A percentile compares a stretch with the other conserved stretches of the same genome.
These are phyloP conservation scores for Aphidius ervi DNA, from an alignment of 1,140 invertebrate species.

Conservation along the genomic window DNA sequence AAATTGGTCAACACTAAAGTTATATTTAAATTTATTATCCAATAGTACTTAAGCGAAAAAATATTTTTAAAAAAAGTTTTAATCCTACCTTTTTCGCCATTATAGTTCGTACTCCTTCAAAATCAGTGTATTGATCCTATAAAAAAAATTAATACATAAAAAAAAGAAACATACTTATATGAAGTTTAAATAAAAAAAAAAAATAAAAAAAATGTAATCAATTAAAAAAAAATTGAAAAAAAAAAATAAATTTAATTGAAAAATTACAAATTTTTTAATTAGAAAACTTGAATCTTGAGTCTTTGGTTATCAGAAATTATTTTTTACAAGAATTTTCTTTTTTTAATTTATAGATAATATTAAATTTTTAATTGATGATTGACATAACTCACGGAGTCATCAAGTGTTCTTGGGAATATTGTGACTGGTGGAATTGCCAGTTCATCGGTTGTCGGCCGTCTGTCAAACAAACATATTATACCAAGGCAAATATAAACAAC, in stretches of 20 bases:
- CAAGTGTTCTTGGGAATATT: slow-evolving; percentile 77
- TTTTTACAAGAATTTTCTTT: no score
- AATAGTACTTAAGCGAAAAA: no score
- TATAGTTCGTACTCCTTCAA: slow-evolving; percentile 71
- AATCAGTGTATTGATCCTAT: slow-evolving; percentile 50
- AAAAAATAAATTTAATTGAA: no score
- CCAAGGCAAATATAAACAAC: no score
- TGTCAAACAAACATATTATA: not conserved
- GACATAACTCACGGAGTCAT: slow-evolving; percentile 61
- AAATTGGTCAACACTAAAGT: no score
- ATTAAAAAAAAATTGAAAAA: slow-evolving; percentile 7
- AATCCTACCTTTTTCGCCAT: slow-evolving; percentile 72
- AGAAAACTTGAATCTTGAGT: no score
- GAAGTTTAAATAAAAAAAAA: not conserved
- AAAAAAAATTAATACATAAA: slow-evolving; percentile 16
- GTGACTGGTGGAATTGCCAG: slow-evolving; percentile 88
- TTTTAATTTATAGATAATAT: no score
- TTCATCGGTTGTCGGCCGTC: slow-evolving; percentile 54
- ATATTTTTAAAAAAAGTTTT: not conserved
- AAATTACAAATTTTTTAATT: no score
- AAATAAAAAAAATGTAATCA: slow-evolving; percentile 27
- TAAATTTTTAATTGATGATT: no score
- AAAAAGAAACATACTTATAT: not conserved
- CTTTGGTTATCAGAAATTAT: no score
- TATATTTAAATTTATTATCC: no score